Evolutionary conservation across 2,797 vertebrate genomes (phyloP), one percentile per base, ranked within the genome.

Genomic region (Protosalanx chinensis): DNA sequence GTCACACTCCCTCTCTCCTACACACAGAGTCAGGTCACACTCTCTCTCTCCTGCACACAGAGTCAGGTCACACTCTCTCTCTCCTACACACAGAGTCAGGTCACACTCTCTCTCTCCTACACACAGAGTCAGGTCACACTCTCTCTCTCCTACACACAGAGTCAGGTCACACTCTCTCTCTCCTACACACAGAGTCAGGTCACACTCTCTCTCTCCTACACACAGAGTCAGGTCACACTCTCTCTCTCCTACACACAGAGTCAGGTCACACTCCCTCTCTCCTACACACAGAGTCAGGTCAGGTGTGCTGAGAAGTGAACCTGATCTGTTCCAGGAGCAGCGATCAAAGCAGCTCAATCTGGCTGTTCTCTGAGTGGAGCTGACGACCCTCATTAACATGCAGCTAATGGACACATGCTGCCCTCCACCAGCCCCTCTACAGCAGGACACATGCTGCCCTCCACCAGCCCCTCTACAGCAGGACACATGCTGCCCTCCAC

Each of bases 271-370:
- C n/a, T n/a, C n/a, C n/a, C n/a, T n/a, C n/a, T n/a, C n/a, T n/a
- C n/a, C n/a, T n/a, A 27, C 23, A 27, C 23, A 27, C 23, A 27
- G 23, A 27, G 23, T 58, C 67, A 57, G 84, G 87, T 90, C 85
- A 88, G 76, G 81, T 80, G 85, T 71, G 85, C 88, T 65, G 81
- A 80, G 85, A 88, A 86, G 84, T 84, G 89, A 93, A 92, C 90
- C 84, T 58, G 82, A 88, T 88, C 88, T 75, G 73, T 75, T 67
- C 84, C 87, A 80, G 69, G 53, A 91, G 87, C 73, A 84, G 62
- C 49, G 82, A 92, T 93, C 93, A 94, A 95, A 92, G 75, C 87
- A 83, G 85, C 82, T 91, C 89, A 81, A 78, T 79, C 70, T 60
- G 18, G 41, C 71, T 58, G 49, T 77, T 75, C 73, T 67, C 79